Base-by-base conservation (phyloP, 2,888 invertebrate species). In the Oconnorella tubifera region DNA sequence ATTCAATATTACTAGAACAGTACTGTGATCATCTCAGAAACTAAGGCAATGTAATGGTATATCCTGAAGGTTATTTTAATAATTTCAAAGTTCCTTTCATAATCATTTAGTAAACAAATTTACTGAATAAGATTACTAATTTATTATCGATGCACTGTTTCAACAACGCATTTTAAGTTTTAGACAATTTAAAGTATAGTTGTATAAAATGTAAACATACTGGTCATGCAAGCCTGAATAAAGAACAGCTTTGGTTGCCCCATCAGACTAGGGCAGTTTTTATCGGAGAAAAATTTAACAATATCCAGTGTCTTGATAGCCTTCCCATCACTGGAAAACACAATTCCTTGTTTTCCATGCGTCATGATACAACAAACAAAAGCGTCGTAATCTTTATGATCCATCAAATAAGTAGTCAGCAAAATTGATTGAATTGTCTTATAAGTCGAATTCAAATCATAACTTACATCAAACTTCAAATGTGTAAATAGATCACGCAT, bases 161-260 rank as follows among this genome's bases (percentile, higher is more conserved):
- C n/a, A n/a, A n/a, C n/a, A n/a, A n/a, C n/a, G n/a, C n/a, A n/a
- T n/a, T n/a, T n/a, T n/a, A n/a, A n/a, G n/a, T n/a, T n/a, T n/a
- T n/a, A n/a, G n/a, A n/a, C n/a, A n/a, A n/a, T n/a, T n/a, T n/a
- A n/a, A n/a, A n/a, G n/a, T n/a, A n/a, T n/a, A n/a, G n/a, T n/a
- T n/a, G n/a, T n/a, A n/a, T n/a, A n/a, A n/a, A n/a, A n/a, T n/a
- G n/a, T n/a, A n/a, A n/a, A n/a, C 32, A 75, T 73, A 40, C 73
- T 67, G 2, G 77, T 77, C 33, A 77, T 77, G 65, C 80, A 80
- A 3, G 78, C 77, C 59, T 79, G 77, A 28, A 79, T 69, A 66
- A 79, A 79, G 68, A 79, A 80, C 27, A 80, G 68, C 56, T 80
- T 80, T 29, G 79, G 79, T 72, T 80, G 79, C 23, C 75, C 75